phyloP scores from a whole-genome alignment of 2,888 invertebrate genomes.

The Epinotia brunnichana region DNA sequence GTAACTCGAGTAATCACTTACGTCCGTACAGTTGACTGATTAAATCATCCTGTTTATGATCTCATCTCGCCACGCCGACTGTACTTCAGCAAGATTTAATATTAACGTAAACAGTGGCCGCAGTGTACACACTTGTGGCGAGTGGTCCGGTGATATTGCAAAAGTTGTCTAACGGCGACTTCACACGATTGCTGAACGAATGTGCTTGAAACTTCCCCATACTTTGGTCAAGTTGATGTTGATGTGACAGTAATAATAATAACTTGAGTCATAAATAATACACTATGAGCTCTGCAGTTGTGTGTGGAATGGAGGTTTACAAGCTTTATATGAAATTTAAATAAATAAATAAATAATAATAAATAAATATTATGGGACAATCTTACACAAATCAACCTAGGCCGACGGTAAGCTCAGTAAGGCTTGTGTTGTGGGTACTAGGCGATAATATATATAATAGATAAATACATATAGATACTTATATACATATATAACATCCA shows the following conservation, averaged over 20 bases:
- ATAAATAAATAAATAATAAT: too few relatives aligned
- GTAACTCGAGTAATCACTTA: neutral
- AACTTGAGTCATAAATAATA: neutral
- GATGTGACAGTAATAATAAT: constrained; percentile 11
- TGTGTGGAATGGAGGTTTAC: too few relatives aligned
- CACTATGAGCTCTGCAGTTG: too few relatives aligned
- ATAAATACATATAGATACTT: too few relatives aligned
- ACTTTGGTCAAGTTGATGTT: constrained; percentile 6
- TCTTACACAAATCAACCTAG: too few relatives aligned
- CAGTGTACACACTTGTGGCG: constrained; percentile 21
- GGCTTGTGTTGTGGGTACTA: too few relatives aligned
- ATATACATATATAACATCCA: too few relatives aligned
- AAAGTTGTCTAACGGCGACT: constrained; percentile 19
- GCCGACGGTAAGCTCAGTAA: too few relatives aligned
- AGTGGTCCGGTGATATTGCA: constrained; percentile 22
- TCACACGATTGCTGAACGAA: constrained; percentile 22
- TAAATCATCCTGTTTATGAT: constrained; percentile 13
- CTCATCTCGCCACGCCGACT: neutral
- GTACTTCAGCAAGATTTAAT: constrained; percentile 12
- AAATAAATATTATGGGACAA: too few relatives aligned
- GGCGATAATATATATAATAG: too few relatives aligned
- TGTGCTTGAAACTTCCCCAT: constrained; percentile 19
- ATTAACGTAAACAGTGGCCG: constrained; percentile 18
- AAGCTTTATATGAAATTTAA: too few relatives aligned
- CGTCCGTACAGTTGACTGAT: neutral